phyloP scores from a whole-genome alignment of 2,113 vertebrate genomes.

The Conger conger region DNA sequence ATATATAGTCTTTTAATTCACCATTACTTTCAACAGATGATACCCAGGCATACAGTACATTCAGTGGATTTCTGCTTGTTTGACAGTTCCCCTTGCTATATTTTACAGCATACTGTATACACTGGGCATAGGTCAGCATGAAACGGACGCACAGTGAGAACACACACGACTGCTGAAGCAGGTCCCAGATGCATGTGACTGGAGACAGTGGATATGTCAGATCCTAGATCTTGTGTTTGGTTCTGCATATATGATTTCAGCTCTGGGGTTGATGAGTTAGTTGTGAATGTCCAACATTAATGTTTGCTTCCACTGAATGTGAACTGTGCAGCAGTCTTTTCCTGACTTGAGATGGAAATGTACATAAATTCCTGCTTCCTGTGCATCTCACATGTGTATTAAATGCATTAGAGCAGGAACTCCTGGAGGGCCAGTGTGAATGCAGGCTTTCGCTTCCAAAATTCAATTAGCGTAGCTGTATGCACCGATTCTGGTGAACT shows the following conservation, averaged over 20 bases:
- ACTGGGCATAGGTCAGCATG: no score
- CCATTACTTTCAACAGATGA: no score
- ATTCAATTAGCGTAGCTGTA: no score
- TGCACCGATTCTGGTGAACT: no score
- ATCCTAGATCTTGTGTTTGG: background rate
- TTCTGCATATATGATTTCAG: background rate
- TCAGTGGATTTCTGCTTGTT: background rate
- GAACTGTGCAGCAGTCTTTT: conserved; percentile 17
- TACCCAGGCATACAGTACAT: no score
- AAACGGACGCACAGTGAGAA: background rate
- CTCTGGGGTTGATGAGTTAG: conserved; percentile 20
- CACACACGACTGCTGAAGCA: background rate
- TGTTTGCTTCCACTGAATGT: conserved; percentile 35
- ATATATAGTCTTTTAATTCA: no score
- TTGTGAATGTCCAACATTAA: conserved; percentile 23
- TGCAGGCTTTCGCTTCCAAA: no score
- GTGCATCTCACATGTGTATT: no score
- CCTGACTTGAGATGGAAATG: conserved; percentile 1
- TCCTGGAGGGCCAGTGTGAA: no score
- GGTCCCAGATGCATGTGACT: background rate
- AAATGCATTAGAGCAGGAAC: background rate
- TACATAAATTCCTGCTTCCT: background rate
- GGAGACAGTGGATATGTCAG: conserved; percentile 18
- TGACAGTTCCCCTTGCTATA: background rate
- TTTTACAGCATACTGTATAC: no score